Evolutionary conservation across 2,888 invertebrate genomes (phyloP).

Genomic region (Macrosoma leucophasiata): DNA sequence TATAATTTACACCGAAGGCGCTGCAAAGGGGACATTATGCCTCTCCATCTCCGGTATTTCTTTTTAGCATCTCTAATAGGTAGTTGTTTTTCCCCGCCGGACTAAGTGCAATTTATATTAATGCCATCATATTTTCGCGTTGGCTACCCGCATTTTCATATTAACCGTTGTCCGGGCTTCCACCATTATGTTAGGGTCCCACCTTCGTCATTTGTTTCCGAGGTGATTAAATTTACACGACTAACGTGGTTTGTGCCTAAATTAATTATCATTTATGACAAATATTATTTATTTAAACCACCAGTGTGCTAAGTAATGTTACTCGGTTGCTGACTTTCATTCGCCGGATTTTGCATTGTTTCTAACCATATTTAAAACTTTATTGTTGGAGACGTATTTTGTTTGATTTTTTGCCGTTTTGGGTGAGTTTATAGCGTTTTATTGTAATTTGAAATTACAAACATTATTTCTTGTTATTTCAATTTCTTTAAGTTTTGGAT

Average conservation of each 20-base stretch:
- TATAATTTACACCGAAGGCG: constrained; percentile 24
- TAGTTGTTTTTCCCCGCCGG: constrained; percentile 54
- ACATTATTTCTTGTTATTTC: too few relatives aligned
- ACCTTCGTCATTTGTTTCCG: constrained; percentile 68
- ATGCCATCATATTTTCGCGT: constrained; percentile 66
- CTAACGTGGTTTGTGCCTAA: constrained; percentile 48
- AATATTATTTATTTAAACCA: constrained; percentile 20
- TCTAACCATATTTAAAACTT: too few relatives aligned
- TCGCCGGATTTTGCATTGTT: too few relatives aligned
- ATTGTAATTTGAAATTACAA: too few relatives aligned
- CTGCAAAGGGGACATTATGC: constrained; percentile 30
- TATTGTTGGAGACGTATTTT: constrained; percentile 8
- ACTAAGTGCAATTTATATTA: constrained; percentile 70
- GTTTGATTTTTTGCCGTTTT: constrained; percentile 5
- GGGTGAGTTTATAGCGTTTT: too few relatives aligned
- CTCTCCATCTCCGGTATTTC: constrained; percentile 27
- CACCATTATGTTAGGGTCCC: constrained; percentile 58
- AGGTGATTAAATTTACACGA: constrained; percentile 68
- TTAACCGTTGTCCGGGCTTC: constrained; percentile 56
- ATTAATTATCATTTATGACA: too few relatives aligned
- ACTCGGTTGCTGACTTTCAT: too few relatives aligned
- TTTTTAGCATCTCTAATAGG: constrained; percentile 19
- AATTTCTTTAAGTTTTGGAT: too few relatives aligned
- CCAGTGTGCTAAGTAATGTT: constrained; percentile 2
- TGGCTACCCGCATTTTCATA: constrained; percentile 69